Evolutionary conservation across 1,140 invertebrate species (phyloP).

Genomic region (Cataglyphis hispanica): DNA sequence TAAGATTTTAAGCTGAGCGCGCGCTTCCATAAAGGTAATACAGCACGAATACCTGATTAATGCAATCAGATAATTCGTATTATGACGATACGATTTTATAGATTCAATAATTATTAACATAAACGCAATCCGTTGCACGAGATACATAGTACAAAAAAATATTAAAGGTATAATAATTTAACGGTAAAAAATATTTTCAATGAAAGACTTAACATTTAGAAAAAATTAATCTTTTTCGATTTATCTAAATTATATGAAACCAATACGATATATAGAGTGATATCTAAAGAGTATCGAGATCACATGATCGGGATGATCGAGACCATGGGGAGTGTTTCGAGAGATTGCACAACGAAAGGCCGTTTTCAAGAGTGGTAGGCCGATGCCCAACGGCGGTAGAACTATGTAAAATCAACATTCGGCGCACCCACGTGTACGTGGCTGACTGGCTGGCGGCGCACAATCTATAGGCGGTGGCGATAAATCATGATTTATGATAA

Average conservation of each 20-base stretch:
- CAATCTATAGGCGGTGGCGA: slow-evolving; percentile 65
- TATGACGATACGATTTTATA: slow-evolving; percentile 21
- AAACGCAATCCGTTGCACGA: slow-evolving; percentile 22
- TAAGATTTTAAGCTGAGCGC: slow-evolving; percentile 49
- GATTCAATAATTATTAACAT: slow-evolving; percentile 40
- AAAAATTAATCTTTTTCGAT: background rate
- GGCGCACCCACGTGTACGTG: slow-evolving; percentile 19
- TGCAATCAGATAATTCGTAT: slow-evolving; percentile 48
- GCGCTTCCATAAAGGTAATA: slow-evolving; percentile 34
- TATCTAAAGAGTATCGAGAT: background rate
- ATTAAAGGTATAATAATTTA: too few species aligned
- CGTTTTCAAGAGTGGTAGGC: slow-evolving; percentile 6
- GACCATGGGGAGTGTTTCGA: background rate
- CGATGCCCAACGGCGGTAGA: background rate
- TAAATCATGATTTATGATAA: slow-evolving; percentile 79
- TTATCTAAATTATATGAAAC: background rate
- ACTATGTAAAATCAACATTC: slow-evolving; percentile 44
- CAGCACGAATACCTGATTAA: slow-evolving; percentile 33
- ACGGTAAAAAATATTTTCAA: background rate
- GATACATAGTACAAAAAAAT: too few species aligned
- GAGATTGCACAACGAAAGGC: slow-evolving; percentile 21
- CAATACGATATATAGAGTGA: background rate
- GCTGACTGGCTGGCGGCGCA: slow-evolving; percentile 8
- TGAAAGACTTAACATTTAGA: background rate
- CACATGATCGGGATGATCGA: background rate